Percentiles rank a stretch among this genome's conserved stretches.
phyloP scores from a whole-genome alignment of 2,888 invertebrate species.

The Stenichneumon culpator region DNA sequence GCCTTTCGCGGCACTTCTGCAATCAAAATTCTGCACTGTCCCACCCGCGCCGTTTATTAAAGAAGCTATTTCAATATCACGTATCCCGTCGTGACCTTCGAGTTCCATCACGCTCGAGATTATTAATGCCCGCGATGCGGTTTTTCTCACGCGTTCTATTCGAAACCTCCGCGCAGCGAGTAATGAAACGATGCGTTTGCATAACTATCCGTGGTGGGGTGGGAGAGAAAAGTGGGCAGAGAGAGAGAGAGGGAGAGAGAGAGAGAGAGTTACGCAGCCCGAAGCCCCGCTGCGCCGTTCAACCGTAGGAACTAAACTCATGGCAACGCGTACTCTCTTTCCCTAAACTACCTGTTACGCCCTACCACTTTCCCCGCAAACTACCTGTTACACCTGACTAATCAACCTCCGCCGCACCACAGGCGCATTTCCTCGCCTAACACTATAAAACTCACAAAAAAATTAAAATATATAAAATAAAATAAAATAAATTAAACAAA shows the following conservation, averaged over 20 bases:
- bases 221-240: not conserved
- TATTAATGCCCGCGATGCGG: constrained; percentile 46
- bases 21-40: constrained; percentile 4
- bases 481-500: too few relatives aligned
- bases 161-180: constrained; percentile 33
- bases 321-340: constrained; percentile 20
- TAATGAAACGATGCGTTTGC: constrained; percentile 56
- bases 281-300: not conserved
- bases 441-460: not conserved
- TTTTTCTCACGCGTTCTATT: constrained; percentile 24
- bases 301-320: constrained; percentile 4
- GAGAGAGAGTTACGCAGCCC: not conserved
- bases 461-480: too few relatives aligned
- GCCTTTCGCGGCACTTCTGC: not conserved
- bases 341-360: constrained; percentile 49
- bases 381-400: constrained; percentile 52
- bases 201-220: constrained; percentile 6
- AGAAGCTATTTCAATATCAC: constrained; percentile 56
- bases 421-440: not conserved
- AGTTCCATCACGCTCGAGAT: constrained; percentile 60
- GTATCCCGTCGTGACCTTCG: constrained; percentile 52
- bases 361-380: not conserved
- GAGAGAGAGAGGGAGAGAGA: not conserved
- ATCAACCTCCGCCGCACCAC: constrained; percentile 12
- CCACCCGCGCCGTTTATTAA: constrained; percentile 3